Base-by-base conservation (phyloP, 2,888 invertebrate species). In the Anaspis maculata region DNA sequence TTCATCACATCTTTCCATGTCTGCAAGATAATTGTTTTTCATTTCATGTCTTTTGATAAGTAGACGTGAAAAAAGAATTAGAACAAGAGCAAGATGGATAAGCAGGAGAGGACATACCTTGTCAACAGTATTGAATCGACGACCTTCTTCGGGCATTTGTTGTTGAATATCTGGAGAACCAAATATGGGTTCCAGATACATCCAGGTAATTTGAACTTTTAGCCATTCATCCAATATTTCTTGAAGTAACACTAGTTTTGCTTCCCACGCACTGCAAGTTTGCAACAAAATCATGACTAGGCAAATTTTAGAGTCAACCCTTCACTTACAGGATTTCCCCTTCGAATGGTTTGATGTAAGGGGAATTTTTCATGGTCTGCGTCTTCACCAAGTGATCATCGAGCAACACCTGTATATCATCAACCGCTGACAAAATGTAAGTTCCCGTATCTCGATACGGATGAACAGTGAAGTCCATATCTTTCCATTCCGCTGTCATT, bases 361-460 rank as follows among this genome's bases (percentile, higher is more conserved):
- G 90, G 0, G 95, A 95, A 56, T 92, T 92, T 66, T 94, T 87
- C 92, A 96, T 95, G 1, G 95, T 94, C 62, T 95, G 94, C 2
- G 94, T 90, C 66, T 95, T 96, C 5, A 95, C 86, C 46, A 96
- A 84, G 60, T 96, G 95, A 62, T 96, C 96, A 62, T 96, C 96
- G 32, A 96, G 67, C 29, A 91, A 67, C 19, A 91, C 70, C 65
- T 96, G 95, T 56, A 96, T 92, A 52, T 95, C 94, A 64, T 96
- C 95, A 3, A 95, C 77, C 37, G 89, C 79, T 0, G 91, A 84
- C 40, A 96, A 69, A 46, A 95, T 90, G 50, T 75, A 83, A 0
- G 94, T 92, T 7, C 94, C 95, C 4, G 92, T 89, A 62, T 90
- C 86, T 51, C 88, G 76, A 54, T 89, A 89, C 10, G 74, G 66